Evolutionary conservation across 2,113 vertebrate species (phyloP).

Genomic region (Poeciliopsis occidentalis): DNA sequence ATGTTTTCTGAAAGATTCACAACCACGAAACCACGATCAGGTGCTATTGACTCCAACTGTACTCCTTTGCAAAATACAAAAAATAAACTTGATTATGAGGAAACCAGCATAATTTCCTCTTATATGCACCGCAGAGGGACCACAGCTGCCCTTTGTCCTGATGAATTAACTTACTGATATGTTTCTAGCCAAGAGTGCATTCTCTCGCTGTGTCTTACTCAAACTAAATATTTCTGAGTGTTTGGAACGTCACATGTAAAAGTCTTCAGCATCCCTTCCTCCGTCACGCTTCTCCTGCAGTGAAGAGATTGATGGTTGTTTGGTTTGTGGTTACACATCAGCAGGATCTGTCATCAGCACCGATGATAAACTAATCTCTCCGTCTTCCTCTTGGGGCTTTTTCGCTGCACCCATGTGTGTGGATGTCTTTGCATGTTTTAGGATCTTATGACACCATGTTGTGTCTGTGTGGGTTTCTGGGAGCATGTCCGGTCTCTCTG

Average conservation of each 20-base stretch:
- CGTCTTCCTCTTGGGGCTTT: conserved; percentile 37
- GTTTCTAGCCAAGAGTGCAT: conserved; percentile 7
- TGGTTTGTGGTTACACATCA: conserved; percentile 70
- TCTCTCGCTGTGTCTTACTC: conserved; percentile 17
- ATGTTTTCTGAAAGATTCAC: too few relatives aligned
- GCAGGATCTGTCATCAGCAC: conserved; percentile 58
- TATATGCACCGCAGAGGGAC: conserved; percentile 8
- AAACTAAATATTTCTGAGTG: conserved; percentile 47
- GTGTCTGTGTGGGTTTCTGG: conserved; percentile 32
- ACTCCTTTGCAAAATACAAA: too few relatives aligned
- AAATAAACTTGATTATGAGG: not conserved
- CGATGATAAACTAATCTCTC: conserved; percentile 67
- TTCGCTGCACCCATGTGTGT: conserved; percentile 9
- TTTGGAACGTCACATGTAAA: conserved; percentile 53
- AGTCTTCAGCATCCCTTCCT: conserved; percentile 33
- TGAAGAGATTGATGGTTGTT: conserved; percentile 59
- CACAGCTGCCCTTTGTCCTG: conserved; percentile 32
- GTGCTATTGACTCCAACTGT: too few relatives aligned
- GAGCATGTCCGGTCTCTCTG: conserved; percentile 7
- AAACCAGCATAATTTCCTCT: conserved; percentile 1
- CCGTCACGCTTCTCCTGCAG: conserved; percentile 35
- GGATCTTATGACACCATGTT: conserved; percentile 32
- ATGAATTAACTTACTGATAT: conserved; percentile 48
- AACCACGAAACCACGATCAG: too few relatives aligned
- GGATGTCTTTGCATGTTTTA: conserved; percentile 25